A percentile compares a stretch with the other conserved stretches of the same genome.
Evolutionary conservation across 2,113 vertebrate genomes (phyloP).

Genomic region (Oreochromis aureus): DNA sequence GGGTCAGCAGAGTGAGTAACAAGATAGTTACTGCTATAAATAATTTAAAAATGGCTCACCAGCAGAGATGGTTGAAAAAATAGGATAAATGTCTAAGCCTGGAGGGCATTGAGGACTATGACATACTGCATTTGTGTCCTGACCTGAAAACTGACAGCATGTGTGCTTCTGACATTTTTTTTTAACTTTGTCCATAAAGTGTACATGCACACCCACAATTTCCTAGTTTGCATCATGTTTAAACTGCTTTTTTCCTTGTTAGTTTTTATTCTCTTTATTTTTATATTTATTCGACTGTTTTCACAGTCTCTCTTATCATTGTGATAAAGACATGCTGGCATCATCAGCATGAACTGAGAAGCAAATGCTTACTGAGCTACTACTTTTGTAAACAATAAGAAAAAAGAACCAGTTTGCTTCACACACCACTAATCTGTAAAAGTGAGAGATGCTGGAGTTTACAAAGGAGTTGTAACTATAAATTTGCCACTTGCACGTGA

Average conservation of each 20-base stretch:
- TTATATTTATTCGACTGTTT: neutral
- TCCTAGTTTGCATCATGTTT: neutral
- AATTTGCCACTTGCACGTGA: slow-evolving; percentile 31
- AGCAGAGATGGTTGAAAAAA: neutral
- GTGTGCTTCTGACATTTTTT: neutral
- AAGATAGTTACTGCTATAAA: neutral
- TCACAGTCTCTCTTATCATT: neutral
- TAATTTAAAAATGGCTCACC: neutral
- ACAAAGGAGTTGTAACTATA: neutral
- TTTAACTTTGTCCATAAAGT: neutral
- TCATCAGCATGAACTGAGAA: neutral
- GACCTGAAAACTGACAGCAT: slow-evolving; percentile 46
- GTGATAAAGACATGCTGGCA: neutral
- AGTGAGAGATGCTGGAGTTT: neutral
- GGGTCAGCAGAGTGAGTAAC: neutral
- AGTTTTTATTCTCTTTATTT: neutral
- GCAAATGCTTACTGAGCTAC: neutral
- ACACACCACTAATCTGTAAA: slow-evolving; percentile 1
- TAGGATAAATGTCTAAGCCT: neutral
- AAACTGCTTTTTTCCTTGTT: neutral
- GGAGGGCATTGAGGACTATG: neutral
- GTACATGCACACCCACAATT: neutral
- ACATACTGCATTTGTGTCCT: slow-evolving; percentile 34
- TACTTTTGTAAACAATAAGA: neutral
- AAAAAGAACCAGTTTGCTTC: slow-evolving; percentile 2